Evolutionary conservation across 1,140 invertebrate species (phyloP).

Genomic region (Orchesella cincta): DNA sequence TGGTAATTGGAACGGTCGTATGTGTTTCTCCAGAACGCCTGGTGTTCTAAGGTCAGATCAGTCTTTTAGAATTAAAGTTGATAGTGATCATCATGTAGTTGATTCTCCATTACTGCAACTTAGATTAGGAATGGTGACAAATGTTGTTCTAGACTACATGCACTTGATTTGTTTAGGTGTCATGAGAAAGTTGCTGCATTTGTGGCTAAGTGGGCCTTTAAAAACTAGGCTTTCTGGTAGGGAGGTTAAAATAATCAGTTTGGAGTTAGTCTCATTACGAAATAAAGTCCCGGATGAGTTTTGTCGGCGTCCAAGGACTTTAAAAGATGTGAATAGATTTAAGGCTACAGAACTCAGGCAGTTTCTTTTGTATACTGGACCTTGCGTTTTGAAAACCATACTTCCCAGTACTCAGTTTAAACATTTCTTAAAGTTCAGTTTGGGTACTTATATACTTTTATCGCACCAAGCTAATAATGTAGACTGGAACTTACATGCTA

Average conservation of each 20-base stretch:
- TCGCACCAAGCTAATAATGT: background rate
- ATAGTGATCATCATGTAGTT: background rate
- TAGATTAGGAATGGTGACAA: background rate
- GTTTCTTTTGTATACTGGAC: conserved; percentile 39
- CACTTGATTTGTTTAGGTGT: conserved; percentile 15
- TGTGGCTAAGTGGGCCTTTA: background rate
- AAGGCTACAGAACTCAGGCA: conserved; percentile 40
- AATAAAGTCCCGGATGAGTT: conserved; percentile 31
- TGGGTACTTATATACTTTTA: too few relatives aligned
- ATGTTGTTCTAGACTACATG: conserved; percentile 13
- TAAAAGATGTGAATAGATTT: conserved; percentile 28
- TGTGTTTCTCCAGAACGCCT: background rate
- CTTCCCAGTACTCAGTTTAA: background rate
- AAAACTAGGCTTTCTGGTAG: background rate
- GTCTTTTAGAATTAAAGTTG: background rate
- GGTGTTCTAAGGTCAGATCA: background rate
- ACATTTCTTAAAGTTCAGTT: too few relatives aligned
- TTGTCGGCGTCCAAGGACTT: background rate
- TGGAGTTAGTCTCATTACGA: background rate
- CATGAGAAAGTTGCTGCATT: background rate
- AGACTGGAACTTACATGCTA: conserved; percentile 24
- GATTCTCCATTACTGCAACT: conserved; percentile 16
- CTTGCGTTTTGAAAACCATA: conserved; percentile 25
- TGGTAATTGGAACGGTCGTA: background rate
- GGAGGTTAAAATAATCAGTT: background rate